Percentiles rank a stretch among this genome's conserved stretches.
Conservation (phyloP, 2,888 invertebrate species). For the Volucella inanis region DNA sequence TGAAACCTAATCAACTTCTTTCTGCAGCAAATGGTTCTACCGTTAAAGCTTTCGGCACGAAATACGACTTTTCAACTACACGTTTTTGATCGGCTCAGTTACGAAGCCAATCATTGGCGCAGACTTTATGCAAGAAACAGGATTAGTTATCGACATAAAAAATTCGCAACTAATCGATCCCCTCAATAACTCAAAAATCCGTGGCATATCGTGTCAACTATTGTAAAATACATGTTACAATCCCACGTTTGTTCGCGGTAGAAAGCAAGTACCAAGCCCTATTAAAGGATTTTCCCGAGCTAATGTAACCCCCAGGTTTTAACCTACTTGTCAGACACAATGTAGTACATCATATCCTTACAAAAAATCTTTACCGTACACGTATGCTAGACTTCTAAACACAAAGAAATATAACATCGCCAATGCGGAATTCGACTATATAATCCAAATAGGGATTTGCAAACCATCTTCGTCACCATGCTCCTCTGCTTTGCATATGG, state of each 20-base stretch:
- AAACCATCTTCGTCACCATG: constrained; percentile 34
- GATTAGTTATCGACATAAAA: constrained; percentile 38
- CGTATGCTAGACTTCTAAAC: no score
- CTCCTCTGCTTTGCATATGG: constrained; percentile 51
- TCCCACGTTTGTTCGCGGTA: constrained; percentile 5
- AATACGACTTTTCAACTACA: no score
- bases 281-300: not conserved
- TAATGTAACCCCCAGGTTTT: not conserved
- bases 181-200: not conserved
- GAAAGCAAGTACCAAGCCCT: not conserved
- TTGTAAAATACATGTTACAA: constrained; percentile 3
- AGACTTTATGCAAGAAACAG: constrained; percentile 35
- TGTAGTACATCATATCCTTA: not conserved
- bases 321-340: constrained; percentile 30
- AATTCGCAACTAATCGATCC: constrained; percentile 33
- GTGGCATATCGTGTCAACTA: constrained; percentile 2
- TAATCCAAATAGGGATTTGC: constrained; percentile 40
- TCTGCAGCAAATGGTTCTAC: no score
- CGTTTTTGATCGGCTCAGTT: constrained; percentile 39
- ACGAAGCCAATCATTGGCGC: constrained; percentile 55
- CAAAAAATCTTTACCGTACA: no score
- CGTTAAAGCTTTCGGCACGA: no score
- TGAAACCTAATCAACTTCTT: no score
- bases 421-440: not conserved
- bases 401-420: no score